These are phyloP conservation scores for Drosophila rellima DNA, from an alignment of 2,888 invertebrate genomes.

Conservation along the genomic window DNA sequence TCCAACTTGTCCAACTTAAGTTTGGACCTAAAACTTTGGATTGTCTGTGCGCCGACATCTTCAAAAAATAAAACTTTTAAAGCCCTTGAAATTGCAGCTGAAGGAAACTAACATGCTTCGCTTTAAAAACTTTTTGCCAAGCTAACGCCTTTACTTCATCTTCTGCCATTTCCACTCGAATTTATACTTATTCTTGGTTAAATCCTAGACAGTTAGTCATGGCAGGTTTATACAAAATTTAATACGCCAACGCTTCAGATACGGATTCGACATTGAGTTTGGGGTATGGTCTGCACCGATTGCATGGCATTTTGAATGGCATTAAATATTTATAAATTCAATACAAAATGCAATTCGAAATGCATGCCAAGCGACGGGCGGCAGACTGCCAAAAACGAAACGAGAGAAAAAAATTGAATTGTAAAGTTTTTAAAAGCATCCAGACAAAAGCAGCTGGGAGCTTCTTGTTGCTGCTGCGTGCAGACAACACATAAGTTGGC, in stretches of 20 bases:
- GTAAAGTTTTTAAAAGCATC: conserved; percentile 71
- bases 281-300: conserved; percentile 43
- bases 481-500: conserved; percentile 55
- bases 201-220: conserved; percentile 70
- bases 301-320: conserved; percentile 79
- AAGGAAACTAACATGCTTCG: conserved; percentile 32
- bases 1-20: conserved; percentile 28
- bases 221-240: conserved; percentile 66
- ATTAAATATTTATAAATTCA: conserved; percentile 86
- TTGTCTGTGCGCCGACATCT: conserved; percentile 13
- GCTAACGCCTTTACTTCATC: conserved; percentile 13
- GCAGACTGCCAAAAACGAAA: conserved; percentile 61
- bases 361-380: conserved; percentile 68
- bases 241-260: conserved; percentile 61
- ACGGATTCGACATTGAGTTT: conserved; percentile 16
- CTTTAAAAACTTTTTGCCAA: conserved; percentile 35
- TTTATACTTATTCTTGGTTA: conserved; percentile 16
- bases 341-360: conserved; percentile 83
- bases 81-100: conserved; percentile 52
- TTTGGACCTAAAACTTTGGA: conserved; percentile 20
- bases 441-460: conserved; percentile 56
- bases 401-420: conserved; percentile 69
- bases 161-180: neutral
- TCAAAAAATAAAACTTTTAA: conserved; percentile 39
- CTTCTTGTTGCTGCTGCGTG: conserved; percentile 35